phyloP scores from a whole-genome alignment of 2,797 vertebrate species.

The Crypturellus tataupa region DNA sequence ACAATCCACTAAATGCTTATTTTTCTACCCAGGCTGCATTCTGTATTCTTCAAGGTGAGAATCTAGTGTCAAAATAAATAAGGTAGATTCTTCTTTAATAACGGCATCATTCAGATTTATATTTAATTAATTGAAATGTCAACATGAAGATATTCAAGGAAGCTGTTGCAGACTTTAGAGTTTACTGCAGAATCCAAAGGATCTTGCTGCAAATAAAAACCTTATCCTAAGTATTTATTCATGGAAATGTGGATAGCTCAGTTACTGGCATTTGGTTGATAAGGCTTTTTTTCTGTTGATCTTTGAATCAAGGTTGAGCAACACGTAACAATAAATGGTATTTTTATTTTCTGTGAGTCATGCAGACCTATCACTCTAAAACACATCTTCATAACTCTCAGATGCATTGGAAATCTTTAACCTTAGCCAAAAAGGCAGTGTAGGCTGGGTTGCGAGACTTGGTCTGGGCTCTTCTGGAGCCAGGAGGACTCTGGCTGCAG shows the following conservation, averaged over 20 bases:
- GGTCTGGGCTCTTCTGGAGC: not conserved
- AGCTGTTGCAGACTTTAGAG: not conserved
- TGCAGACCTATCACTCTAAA: not conserved
- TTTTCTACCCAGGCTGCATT: conserved; percentile 7
- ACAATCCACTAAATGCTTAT: conserved; percentile 7
- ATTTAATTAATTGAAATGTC: conserved; percentile 60
- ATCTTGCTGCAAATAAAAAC: not conserved
- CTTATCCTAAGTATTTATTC: not conserved
- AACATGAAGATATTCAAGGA: not conserved
- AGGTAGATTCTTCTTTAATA: conserved; percentile 44
- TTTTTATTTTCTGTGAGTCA: not conserved
- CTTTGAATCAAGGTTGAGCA: not conserved
- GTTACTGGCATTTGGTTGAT: not conserved
- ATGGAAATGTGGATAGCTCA: not conserved
- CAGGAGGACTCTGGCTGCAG: not conserved
- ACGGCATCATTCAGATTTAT: conserved; percentile 27
- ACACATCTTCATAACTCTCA: not conserved
- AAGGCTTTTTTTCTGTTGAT: not conserved
- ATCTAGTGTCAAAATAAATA: conserved; percentile 32
- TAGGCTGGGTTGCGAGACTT: not conserved
- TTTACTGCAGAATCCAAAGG: conserved; percentile 21
- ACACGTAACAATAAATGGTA: not conserved
- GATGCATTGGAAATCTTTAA: not conserved
- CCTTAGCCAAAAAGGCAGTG: not conserved
- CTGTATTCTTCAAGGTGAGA: conserved; percentile 34